Base-by-base conservation (phyloP, 2,797 vertebrate genomes). In the Sebastes elongatus region DNA sequence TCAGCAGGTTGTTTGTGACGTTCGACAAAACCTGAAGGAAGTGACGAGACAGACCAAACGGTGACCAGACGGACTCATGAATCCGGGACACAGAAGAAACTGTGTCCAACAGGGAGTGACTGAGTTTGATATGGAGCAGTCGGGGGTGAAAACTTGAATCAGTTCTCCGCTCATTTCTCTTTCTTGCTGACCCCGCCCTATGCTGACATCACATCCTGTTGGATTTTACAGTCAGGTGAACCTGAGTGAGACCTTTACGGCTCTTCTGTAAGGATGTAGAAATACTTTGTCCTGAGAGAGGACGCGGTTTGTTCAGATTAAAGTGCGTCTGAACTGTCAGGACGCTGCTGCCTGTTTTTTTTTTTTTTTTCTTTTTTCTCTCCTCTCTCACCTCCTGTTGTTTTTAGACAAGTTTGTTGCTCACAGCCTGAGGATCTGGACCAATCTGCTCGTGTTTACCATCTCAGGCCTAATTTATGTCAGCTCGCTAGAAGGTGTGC, bases 151-250 rank as follows among this genome's bases (percentile, higher is more conserved):
- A 46, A 1, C 18, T 28, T 28, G 10, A 20, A 42, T 55, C 14
- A 6, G 30, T 4, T 59, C 35, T 4, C 7, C 0, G 4, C 13
- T 64, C 4, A 1, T 61, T 18, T 20, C 9, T 28, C 18, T 18
- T 6, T 9, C 52, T 52, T 22, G 14, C 62, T 70, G 38, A 46
- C 55, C 22, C 69, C 55, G 35, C 66, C 77, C 66, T 6, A 76
- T 72, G 42, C 38, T 83, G 74, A 83, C 75, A 74, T 88, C 74
- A 73, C 77, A 62, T 80, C 70, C 77, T 62, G 78, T 82, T 38
- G 46, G 65, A 53, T 38, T 73, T 30, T 20, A 42, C 20, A 6
- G 13, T 9, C 6, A 23, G 4, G 55, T 71, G 42, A 63, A 16
- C n/a, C 64, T 10, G 49, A 38, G 5, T 71, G 30, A 42, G 32